These are phyloP conservation scores for Antheraea pernyi DNA, from an alignment of 1,140 invertebrate genomes.

Conservation along the genomic window DNA sequence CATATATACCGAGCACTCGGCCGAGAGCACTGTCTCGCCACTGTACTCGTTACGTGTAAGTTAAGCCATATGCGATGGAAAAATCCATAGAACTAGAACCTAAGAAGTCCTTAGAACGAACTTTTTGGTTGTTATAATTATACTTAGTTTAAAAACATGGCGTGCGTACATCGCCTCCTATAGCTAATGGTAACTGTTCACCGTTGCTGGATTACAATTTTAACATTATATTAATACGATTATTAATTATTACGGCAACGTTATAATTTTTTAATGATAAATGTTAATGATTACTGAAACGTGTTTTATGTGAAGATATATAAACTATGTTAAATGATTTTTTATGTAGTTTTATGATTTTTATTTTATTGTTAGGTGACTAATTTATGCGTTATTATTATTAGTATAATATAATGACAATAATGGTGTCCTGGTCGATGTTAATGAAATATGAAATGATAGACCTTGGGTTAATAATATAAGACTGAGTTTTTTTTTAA, in stretches of 20 bases:
- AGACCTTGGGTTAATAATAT: neutral
- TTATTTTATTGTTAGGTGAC: conserved; percentile 4
- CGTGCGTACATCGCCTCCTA: conserved; percentile 56
- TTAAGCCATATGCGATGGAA: no score
- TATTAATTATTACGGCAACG: conserved; percentile 55
- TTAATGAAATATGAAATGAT: neutral
- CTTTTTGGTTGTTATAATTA: conserved; percentile 71
- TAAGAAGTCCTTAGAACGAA: conserved; percentile 74
- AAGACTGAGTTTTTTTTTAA: neutral
- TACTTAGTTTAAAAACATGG: conserved; percentile 61
- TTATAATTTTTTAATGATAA: conserved; percentile 54
- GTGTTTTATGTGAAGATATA: conserved; percentile 35
- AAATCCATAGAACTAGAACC: conserved; percentile 59
- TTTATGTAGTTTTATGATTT: conserved; percentile 17
- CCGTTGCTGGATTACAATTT: conserved; percentile 72
- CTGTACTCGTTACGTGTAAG: no score
- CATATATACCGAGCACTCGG: no score
- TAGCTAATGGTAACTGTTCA: conserved; percentile 76
- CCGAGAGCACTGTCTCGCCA: no score
- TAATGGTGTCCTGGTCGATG: neutral
- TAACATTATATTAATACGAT: conserved; percentile 51
- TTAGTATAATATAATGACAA: conserved; percentile 8
- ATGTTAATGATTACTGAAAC: conserved; percentile 28
- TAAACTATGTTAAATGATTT: conserved; percentile 17
- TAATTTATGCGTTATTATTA: conserved; percentile 13